These are phyloP conservation scores for Crotalus viridis DNA, from an alignment of 2,113 vertebrate species.

Conservation along the genomic window DNA sequence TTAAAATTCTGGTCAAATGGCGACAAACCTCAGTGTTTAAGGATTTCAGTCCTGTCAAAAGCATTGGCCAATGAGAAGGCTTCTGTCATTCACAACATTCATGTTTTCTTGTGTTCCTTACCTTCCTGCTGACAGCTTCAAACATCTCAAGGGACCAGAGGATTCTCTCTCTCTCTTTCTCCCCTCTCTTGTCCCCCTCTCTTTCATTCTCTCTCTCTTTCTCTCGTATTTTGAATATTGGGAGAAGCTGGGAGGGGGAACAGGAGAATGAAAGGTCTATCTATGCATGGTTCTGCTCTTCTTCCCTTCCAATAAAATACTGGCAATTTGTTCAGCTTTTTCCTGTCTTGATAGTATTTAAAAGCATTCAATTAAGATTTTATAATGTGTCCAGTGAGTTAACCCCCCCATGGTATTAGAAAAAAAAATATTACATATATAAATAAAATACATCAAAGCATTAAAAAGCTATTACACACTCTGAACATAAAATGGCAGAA, in stretches of 20 bases:
- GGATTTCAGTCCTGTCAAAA: conserved; percentile 72
- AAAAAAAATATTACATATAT: conserved; percentile 82
- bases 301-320: conserved; percentile 68
- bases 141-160: conserved; percentile 60
- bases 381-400: conserved; percentile 73
- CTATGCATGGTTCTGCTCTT: conserved; percentile 49
- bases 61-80: conserved; percentile 67
- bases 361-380: conserved; percentile 76
- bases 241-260: conserved; percentile 43
- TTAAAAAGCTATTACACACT: conserved; percentile 84
- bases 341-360: conserved; percentile 67
- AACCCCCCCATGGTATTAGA: conserved; percentile 71
- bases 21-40: conserved; percentile 60
- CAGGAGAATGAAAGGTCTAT: conserved; percentile 50
- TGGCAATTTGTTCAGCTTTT: conserved; percentile 66
- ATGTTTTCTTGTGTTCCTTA: conserved; percentile 70
- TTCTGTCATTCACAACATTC: conserved; percentile 74
- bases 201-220: conserved; percentile 36
- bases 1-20: conserved; percentile 70
- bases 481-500: conserved; percentile 81
- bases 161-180: conserved; percentile 63
- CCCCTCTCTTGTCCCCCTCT: not conserved
- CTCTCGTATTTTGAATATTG: conserved; percentile 66
- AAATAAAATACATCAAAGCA: conserved; percentile 82
- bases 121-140: conserved; percentile 71